Conservation (phyloP, 2,113 vertebrate species). For the Thunnus maccoyii region DNA sequence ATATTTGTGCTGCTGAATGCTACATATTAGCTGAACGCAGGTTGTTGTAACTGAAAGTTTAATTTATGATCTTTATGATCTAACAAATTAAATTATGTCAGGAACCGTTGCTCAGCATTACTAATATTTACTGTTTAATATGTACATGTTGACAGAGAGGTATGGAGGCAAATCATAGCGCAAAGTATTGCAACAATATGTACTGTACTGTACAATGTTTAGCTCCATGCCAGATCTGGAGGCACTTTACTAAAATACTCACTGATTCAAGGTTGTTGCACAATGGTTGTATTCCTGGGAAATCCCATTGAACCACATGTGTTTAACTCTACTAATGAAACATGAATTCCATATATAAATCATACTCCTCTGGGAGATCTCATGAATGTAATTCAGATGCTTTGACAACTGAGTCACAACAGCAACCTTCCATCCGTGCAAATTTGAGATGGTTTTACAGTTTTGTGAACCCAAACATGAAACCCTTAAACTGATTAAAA, state of each 20-base stretch:
- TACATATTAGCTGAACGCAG: too few relatives aligned
- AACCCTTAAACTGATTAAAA: background rate
- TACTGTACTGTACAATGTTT: background rate
- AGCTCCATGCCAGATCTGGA: background rate
- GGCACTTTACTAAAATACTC: slow-evolving; percentile 5
- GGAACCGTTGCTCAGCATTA: background rate
- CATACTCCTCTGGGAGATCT: background rate
- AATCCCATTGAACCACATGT: background rate
- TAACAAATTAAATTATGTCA: background rate
- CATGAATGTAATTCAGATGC: background rate
- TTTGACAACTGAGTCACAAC: too few relatives aligned
- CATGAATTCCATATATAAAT: too few relatives aligned
- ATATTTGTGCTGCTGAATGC: background rate
- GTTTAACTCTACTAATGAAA: background rate
- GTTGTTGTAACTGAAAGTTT: background rate
- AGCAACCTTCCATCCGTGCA: too few relatives aligned
- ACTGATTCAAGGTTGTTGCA: background rate
- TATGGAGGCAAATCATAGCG: background rate
- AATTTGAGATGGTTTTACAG: too few relatives aligned
- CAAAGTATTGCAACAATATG: too few relatives aligned
- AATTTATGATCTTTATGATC: background rate
- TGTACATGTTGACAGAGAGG: background rate
- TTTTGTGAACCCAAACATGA: too few relatives aligned
- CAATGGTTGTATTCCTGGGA: background rate
- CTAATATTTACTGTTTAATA: background rate